A percentile compares a stretch with the other conserved stretches of the same genome.
phyloP scores from a whole-genome alignment of 1,140 invertebrate genomes.

The Ooceraea biroi region DNA sequence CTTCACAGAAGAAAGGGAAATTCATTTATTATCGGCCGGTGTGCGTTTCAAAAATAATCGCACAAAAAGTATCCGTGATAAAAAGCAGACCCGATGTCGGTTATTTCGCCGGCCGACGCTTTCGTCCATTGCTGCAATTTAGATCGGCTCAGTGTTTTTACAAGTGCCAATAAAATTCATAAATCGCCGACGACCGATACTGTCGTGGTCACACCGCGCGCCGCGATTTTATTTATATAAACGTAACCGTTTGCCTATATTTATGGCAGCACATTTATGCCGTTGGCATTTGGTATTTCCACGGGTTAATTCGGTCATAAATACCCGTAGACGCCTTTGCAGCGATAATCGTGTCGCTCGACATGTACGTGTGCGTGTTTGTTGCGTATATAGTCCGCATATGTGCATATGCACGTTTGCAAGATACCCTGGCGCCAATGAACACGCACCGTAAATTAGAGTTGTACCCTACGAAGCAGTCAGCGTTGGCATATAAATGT shows the following conservation, averaged over 20 bases:
- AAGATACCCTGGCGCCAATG: slow-evolving; percentile 20
- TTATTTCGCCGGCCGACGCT: neutral
- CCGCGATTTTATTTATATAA: slow-evolving; percentile 65
- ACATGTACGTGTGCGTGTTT: neutral
- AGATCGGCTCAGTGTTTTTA: slow-evolving; percentile 37
- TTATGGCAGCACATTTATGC: slow-evolving; percentile 58
- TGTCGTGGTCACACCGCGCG: neutral
- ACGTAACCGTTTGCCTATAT: slow-evolving; percentile 56
- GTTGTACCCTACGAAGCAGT: neutral
- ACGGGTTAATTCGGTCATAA: slow-evolving; percentile 72
- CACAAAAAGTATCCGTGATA: neutral
- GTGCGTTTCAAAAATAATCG: neutral
- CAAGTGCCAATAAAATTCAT: slow-evolving; percentile 46
- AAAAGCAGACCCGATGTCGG: neutral
- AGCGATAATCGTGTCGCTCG: slow-evolving; percentile 62
- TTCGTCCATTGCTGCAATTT: neutral
- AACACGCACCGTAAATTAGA: slow-evolving; percentile 16
- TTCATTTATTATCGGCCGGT: neutral
- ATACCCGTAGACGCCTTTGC: slow-evolving; percentile 63
- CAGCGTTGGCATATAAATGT: neutral
- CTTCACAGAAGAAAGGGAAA: neutral
- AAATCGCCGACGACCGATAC: slow-evolving; percentile 52
- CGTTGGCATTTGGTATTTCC: slow-evolving; percentile 64
- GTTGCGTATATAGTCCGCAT: neutral
- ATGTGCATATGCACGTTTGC: slow-evolving; percentile 16